Base-by-base conservation (phyloP, 2,888 invertebrate species). In the Yponomeuta malinellus region DNA sequence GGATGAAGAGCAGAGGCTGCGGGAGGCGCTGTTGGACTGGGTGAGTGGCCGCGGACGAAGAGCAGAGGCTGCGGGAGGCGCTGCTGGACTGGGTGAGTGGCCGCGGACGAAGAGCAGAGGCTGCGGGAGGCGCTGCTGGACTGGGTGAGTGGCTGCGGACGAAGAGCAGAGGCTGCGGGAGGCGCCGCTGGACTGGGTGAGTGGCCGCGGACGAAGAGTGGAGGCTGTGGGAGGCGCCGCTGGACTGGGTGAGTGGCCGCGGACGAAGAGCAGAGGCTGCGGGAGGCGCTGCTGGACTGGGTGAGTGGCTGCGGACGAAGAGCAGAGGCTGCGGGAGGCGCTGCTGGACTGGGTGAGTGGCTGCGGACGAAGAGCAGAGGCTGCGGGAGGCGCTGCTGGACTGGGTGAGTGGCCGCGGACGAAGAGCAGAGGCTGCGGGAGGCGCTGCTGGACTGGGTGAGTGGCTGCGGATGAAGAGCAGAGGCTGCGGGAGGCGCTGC, bases 301-400 rank as follows among this genome's bases (percentile, higher is more conserved):
- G n/a, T n/a, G n/a, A n/a, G n/a, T n/a, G n/a, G 97, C 96, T 98
- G 23, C 96, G n/a, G n/a, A 97, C 74, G 94, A 95, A 31, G 97
- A 98, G 83, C 94, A 96, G 79, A 95, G 95, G 76, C 87, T 96
- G 63, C 85, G 97, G 33, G 96, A 96, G 86, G 93, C 93, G 71
- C 88, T 97, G 6, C 86, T 96, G 0, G 97, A 97, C 81, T 96
- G 96, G 96, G 43, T 43, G 33, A 33, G 33, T 33, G 33, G 12
- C 15, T 5, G 66, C 15, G 23, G 1, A 23, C 23, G 23, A 23
- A 23, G 23, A 23, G 23, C 23, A 1, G 23, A 23, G 23, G 12
- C 33, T 66, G 66, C 15, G 6, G 33, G 33, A 37, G 3, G 33
- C 33, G 33, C 33, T 1, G 33, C 33, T 33, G 33, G 33, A 33